Base-by-base conservation (phyloP, 1,140 invertebrate species). In the Anagrus nilaparvatae region DNA sequence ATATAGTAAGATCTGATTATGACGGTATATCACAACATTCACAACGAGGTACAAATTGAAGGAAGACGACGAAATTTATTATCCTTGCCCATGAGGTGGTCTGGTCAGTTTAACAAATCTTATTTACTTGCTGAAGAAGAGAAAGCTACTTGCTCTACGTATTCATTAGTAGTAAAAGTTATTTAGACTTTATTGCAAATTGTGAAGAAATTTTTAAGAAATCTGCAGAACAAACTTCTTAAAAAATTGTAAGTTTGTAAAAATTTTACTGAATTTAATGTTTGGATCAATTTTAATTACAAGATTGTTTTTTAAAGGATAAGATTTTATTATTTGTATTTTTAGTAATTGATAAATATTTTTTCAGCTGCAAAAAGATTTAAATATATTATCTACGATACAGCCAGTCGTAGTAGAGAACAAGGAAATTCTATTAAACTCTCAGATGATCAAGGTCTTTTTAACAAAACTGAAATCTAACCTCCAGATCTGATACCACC, bases 1-100 rank as follows among this genome's bases (percentile, higher is more conserved):
- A n/a, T n/a, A n/a, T n/a, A n/a, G n/a, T n/a, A n/a, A n/a, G n/a
- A n/a, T n/a, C n/a, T n/a, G n/a, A 34, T 7, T 18, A 95, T 95
- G 90, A 81, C 86, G 44, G 78, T 91, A 43, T 97, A 87, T 71
- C 95, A 99, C 71, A n/a, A n/a, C n/a, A n/a, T n/a, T n/a, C n/a
- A n/a, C n/a, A 96, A 99, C 74, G 97, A 99, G 78, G 81, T 99
- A 44, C 96, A 99, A 79, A 98, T 99, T 47, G 97, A 99, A 72
- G 96, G 87, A 94, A 61, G 94, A 98, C 51, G 85, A 87, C 18
- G 87, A 96, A 58, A 85, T 84, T 43, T 99, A 90, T 55, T 99
- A 96, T 69, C 96, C 96, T 3, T 99, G 97, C 71, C 97, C 96
- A 5, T 99, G 97, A 67, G 97, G 96, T 2, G 96, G 99, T 72